Evolutionary conservation across 2,888 invertebrate species (phyloP).

Genomic region (Heliconius erato): DNA sequence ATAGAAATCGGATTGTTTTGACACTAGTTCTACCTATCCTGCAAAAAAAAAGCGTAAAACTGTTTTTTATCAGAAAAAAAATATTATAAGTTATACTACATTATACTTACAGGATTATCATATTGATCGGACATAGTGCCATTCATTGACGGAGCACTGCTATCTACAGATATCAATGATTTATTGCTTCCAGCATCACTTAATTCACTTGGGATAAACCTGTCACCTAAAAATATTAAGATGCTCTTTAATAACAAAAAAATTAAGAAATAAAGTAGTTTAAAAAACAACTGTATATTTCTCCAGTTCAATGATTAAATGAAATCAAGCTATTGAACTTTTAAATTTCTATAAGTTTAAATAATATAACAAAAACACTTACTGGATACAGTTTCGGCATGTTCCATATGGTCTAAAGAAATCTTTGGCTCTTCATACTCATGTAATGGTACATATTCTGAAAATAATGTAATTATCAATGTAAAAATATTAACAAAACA

Average conservation of each 20-base stretch:
- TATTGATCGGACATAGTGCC: conserved; percentile 76
- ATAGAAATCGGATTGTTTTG: too few relatives aligned
- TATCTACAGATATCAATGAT: conserved; percentile 74
- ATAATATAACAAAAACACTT: conserved; percentile 57
- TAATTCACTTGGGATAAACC: conserved; percentile 75
- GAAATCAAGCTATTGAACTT: not conserved
- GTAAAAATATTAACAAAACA: not conserved
- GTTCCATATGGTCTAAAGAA: conserved; percentile 73
- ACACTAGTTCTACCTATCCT: too few relatives aligned
- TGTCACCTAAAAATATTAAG: conserved; percentile 64
- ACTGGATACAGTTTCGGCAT: conserved; percentile 78
- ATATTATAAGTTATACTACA: not conserved
- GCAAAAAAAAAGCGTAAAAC: not conserved
- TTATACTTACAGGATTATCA: conserved; percentile 71
- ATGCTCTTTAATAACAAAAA: not conserved
- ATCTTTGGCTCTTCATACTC: conserved; percentile 79
- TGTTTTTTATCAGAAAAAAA: not conserved
- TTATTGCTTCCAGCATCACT: conserved; percentile 80
- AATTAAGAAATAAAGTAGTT: too few relatives aligned
- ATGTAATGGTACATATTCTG: conserved; percentile 78
- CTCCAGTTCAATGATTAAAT: not conserved
- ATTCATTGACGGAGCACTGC: conserved; percentile 75
- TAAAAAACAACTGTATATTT: not conserved
- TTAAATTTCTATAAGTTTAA: not conserved
- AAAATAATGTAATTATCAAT: conserved; percentile 40